These are phyloP conservation scores for Pseudomyrmex sp. DNA, from an alignment of 1,140 invertebrate species.

Conservation along the genomic window DNA sequence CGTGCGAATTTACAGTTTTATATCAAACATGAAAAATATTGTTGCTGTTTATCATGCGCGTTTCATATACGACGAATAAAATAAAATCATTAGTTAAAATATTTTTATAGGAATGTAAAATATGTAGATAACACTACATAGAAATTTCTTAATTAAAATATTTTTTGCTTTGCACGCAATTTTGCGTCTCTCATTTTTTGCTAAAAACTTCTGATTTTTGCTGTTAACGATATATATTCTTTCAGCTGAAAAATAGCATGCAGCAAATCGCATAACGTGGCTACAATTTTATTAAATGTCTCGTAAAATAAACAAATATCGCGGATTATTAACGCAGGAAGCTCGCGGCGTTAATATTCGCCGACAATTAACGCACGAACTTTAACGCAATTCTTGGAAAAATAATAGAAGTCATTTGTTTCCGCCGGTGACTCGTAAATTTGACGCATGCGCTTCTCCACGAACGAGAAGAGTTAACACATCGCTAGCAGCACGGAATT, in stretches of 20 bases:
- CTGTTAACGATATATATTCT: conserved; percentile 17
- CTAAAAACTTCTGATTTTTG: conserved; percentile 13
- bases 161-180: conserved; percentile 1
- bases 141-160: conserved; percentile 58
- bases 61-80: neutral
- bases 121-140: neutral
- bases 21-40: neutral
- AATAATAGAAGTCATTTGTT: conserved; percentile 67
- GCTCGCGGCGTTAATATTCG: conserved; percentile 30
- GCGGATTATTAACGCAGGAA: neutral
- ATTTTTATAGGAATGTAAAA: neutral
- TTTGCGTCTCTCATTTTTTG: neutral
- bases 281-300: conserved; percentile 51
- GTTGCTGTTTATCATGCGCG: neutral
- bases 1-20: no score
- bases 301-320: conserved; percentile 30
- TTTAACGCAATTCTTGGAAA: conserved; percentile 64
- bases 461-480: conserved; percentile 42
- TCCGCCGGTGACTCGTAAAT: conserved; percentile 65
- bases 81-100: neutral
- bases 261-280: neutral
- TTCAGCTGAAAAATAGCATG: neutral
- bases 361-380: conserved; percentile 38
- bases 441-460: conserved; percentile 31
- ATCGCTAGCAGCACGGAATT: conserved; percentile 41